phyloP scores from a whole-genome alignment of 1,140 invertebrate genomes.

The Bombus consobrinus region DNA sequence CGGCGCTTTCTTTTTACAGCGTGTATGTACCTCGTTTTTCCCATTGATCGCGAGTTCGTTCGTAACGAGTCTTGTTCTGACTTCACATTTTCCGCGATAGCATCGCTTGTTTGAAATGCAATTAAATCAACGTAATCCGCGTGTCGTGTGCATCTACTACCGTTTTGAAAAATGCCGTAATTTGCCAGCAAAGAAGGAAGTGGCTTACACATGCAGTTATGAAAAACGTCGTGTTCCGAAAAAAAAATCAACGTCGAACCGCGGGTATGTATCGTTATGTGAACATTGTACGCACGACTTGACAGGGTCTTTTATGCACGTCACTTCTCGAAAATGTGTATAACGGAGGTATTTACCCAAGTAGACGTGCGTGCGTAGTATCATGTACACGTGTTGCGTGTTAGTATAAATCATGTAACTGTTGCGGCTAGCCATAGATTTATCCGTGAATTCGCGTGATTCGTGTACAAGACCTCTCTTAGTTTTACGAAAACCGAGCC shows the following conservation, averaged over 20 bases:
- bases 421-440: constrained; percentile 39
- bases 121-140: constrained; percentile 19
- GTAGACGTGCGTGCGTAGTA: neutral
- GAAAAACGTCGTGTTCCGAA: neutral
- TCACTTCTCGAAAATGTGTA: neutral
- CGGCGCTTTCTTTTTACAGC: constrained; percentile 47
- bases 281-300: constrained; percentile 2
- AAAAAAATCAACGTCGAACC: neutral
- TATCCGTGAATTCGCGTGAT: constrained; percentile 23
- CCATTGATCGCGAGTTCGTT: constrained; percentile 31
- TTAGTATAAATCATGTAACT: constrained; percentile 49
- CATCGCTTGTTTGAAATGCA: neutral
- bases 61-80: neutral
- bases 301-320: constrained; percentile 14
- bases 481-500: constrained; percentile 26
- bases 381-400: constrained; percentile 39
- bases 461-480: neutral
- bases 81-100: constrained; percentile 17
- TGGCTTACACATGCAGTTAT: neutral
- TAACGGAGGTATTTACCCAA: neutral
- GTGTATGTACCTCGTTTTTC: constrained; percentile 5
- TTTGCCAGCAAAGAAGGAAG: neutral
- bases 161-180: neutral
- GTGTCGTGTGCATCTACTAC: neutral
- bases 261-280: neutral